Evolutionary conservation across 2,888 invertebrate species (phyloP).

Genomic region (Scaptomyza parva): DNA sequence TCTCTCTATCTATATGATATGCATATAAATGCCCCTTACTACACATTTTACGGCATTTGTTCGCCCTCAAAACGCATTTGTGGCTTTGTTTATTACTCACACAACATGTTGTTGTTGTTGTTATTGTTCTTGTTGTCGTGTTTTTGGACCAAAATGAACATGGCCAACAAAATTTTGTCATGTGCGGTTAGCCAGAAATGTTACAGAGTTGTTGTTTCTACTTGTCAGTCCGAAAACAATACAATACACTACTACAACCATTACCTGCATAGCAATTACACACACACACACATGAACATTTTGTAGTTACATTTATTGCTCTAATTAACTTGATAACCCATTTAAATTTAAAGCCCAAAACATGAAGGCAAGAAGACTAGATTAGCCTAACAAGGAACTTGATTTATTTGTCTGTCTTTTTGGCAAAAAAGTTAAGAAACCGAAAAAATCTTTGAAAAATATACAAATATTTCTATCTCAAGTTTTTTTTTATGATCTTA

Average conservation of each 20-base stretch:
- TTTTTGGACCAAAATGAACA: slow-evolving; percentile 37
- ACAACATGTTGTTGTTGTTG: slow-evolving; percentile 37
- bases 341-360: not conserved
- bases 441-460: not conserved
- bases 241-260: slow-evolving; percentile 5
- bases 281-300: too few species aligned
- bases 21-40: too few species aligned
- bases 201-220: slow-evolving; percentile 4
- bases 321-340: slow-evolving; percentile 2
- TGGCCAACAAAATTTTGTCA: slow-evolving; percentile 47
- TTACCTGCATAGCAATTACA: slow-evolving; percentile 9
- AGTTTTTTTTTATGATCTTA: too few species aligned
- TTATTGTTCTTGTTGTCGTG: slow-evolving; percentile 17
- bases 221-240: slow-evolving; percentile 1
- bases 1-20: not conserved
- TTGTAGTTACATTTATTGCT: not conserved
- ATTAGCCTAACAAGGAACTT: too few species aligned
- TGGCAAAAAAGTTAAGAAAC: too few species aligned
- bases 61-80: slow-evolving; percentile 56
- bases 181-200: slow-evolving; percentile 50
- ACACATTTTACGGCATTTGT: slow-evolving; percentile 35
- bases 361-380: not conserved
- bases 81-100: slow-evolving; percentile 60
- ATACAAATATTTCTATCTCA: too few species aligned
- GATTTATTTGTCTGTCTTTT: too few species aligned